Percentiles rank a stretch among this genome's conserved stretches.
Evolutionary conservation across 53 echinoderm and acorn worm genomes (phyloP).

Genomic region (Henricia sp.): DNA sequence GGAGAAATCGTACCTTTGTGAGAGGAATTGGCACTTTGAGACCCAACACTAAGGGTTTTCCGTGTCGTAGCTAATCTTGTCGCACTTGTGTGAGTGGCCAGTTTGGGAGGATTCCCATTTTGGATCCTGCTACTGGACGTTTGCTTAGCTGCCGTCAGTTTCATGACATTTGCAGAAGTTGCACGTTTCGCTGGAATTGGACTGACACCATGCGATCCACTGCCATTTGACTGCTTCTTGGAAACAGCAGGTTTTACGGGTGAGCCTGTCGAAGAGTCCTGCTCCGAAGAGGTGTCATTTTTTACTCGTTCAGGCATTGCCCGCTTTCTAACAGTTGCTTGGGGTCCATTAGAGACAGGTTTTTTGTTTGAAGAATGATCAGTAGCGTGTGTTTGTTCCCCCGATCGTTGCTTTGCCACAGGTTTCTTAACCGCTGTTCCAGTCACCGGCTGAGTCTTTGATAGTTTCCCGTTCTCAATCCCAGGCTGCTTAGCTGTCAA

Average conservation of each 20-base stretch:
- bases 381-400: neutral
- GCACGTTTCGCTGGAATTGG: neutral
- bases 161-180: neutral
- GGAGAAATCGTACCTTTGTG: constrained; percentile 2
- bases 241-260: constrained; percentile 3
- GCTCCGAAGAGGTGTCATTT: neutral
- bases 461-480: neutral
- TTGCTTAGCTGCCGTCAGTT: neutral
- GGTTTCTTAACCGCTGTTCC: constrained; percentile 11
- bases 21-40: neutral
- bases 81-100: neutral
- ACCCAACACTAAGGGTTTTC: constrained; percentile 7
- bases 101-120: neutral
- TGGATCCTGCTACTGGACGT: neutral
- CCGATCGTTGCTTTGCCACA: constrained; percentile 29
- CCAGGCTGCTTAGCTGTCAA: neutral
- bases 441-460: neutral
- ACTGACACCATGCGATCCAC: neutral
- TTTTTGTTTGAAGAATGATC: neutral
- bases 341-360: neutral
- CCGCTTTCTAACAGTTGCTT: constrained; percentile 10
- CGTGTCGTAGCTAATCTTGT: neutral
- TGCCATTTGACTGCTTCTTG: neutral
- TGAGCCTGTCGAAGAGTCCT: neutral
- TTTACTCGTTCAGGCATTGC: neutral